A percentile compares a stretch with the other conserved stretches of the same genome.
These are phyloP conservation scores for Acrobasis consociella DNA, from an alignment of 2,888 invertebrate genomes.

Conservation along the genomic window DNA sequence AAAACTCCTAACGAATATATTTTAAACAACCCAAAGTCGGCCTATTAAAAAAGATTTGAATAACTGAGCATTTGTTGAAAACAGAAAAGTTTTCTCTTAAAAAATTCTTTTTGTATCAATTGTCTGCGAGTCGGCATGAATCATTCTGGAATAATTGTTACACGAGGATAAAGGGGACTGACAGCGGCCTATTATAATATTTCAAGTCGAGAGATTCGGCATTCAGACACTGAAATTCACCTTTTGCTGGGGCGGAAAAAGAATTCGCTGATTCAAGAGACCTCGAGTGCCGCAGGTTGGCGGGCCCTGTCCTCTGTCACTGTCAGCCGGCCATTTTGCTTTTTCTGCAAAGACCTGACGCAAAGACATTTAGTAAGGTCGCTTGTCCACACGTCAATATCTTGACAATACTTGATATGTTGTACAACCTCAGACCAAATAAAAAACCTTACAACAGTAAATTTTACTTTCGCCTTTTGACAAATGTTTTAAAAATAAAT, in stretches of 20 bases:
- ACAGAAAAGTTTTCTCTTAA: slow-evolving; percentile 20
- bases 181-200: slow-evolving; percentile 12
- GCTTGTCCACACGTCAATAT: background rate
- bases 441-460: no score
- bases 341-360: background rate
- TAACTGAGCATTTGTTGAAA: slow-evolving; percentile 19
- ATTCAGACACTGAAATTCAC: slow-evolving; percentile 3
- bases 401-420: no score
- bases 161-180: slow-evolving; percentile 12
- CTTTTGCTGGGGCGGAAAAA: slow-evolving; percentile 4
- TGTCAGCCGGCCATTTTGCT: slow-evolving; percentile 26
- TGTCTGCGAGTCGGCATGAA: slow-evolving; percentile 20
- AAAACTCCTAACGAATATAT: background rate
- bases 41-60: slow-evolving; percentile 15
- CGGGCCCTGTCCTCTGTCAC: slow-evolving; percentile 5
- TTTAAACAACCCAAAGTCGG: slow-evolving; percentile 6
- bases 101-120: slow-evolving; percentile 15
- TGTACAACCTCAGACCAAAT: no score
- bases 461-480: no score
- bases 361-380: background rate
- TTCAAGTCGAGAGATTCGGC: slow-evolving; percentile 5
- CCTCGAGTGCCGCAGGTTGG: slow-evolving; percentile 6
- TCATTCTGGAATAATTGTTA: slow-evolving; percentile 21
- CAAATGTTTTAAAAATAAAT: no score
- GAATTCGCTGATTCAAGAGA: slow-evolving; percentile 6